Base-by-base conservation (phyloP, 2,113 vertebrate species). In the Dascyllus trimaculatus region DNA sequence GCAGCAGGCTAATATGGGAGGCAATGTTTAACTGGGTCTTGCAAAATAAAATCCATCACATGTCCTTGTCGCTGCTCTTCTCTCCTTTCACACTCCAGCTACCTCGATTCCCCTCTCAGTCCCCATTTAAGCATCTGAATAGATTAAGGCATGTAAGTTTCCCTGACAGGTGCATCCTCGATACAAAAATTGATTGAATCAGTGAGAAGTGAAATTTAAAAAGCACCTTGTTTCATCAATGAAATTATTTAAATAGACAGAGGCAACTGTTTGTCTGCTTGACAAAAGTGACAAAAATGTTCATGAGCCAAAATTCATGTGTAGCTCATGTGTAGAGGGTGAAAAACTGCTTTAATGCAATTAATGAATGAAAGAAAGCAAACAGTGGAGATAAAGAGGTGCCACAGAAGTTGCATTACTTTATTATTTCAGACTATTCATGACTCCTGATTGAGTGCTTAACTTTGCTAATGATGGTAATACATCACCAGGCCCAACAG, bases 361-460 rank as follows among this genome's bases (percentile, higher is more conserved):
- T 45, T 8, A 76, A 51, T 84, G 25, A 66, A 74, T 54, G 29
- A 80, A 74, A 76, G 13, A 65, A 74, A 48, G 38, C 1, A 49
- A 48, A 53, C 48, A 25, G 60, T 61, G 24, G n/a, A 45, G 49
- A 74, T 32, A 25, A 79, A 61, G 54, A 48, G 32, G 61, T 71
- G 60, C 38, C 69, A 74, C 52, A 63, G 45, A 57, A 21, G 22
- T 65, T 64, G 45, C 67, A 73, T 48, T 29, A 4, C 75, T 73
- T 79, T 74, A 80, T 79, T 82, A 71, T 83, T 83, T 45, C 62
- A 54, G 38, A 45, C 61, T 86, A 46, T 75, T 89, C 60, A 78
- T n/a, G 11, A 38, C 58, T 71, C 57, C 71, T 85, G 75, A 82
- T 76, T 78, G 75, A 52, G 49, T 69, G 32, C 78, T 83, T 88